These are phyloP conservation scores for Panthera leo DNA, from an alignment of 2,113 vertebrate species.

Conservation along the genomic window DNA sequence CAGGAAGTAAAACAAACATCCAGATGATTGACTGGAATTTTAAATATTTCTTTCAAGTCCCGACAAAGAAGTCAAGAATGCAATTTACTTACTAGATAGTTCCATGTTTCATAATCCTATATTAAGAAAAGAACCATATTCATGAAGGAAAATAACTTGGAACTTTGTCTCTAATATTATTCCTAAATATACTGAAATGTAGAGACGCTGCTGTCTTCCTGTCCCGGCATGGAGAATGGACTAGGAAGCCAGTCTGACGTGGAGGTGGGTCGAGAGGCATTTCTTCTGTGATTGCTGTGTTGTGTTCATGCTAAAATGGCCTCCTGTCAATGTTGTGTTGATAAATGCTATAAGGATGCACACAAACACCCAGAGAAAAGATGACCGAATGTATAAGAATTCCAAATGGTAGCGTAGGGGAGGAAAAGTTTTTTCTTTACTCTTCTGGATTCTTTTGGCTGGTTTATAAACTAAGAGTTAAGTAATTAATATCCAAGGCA, in stretches of 20 bases:
- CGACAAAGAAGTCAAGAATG: not conserved
- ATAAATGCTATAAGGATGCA: constrained; percentile 20
- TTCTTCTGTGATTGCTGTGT: not conserved
- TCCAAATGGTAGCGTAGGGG: not conserved
- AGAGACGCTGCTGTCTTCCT: not conserved
- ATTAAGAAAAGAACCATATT: not conserved
- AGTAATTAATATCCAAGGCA: not conserved
- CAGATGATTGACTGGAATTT: not conserved
- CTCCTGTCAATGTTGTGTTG: not conserved
- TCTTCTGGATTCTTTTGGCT: not conserved
- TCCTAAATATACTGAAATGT: not conserved
- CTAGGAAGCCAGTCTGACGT: not conserved
- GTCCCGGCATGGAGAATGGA: not conserved
- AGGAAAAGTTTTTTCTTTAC: not conserved
- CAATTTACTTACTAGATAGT: not conserved
- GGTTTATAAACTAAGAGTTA: not conserved
- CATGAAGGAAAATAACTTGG: not conserved
- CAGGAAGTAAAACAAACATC: not conserved
- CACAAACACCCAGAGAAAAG: constrained; percentile 63
- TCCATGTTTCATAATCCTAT: not conserved
- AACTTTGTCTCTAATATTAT: not conserved
- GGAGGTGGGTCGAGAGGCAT: not conserved
- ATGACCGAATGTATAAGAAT: not conserved
- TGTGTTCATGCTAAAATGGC: not conserved
- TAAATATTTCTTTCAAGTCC: not conserved